Percentiles rank a stretch among this genome's conserved stretches.
phyloP scores from a whole-genome alignment of 2,113 vertebrate species.

The Daboia siamensis region DNA sequence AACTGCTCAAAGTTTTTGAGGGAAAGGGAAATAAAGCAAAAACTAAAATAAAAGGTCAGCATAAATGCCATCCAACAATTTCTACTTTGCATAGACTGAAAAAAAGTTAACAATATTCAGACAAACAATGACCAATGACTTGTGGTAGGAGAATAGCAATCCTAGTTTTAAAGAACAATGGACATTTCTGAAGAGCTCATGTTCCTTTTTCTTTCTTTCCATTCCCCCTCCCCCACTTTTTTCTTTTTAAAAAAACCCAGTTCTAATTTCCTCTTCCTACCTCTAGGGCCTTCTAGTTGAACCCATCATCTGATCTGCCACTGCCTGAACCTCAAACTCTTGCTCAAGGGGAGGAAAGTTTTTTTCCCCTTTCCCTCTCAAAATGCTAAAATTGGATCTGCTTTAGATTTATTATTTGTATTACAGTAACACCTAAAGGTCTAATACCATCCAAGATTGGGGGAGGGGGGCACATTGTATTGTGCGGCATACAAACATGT shows the following conservation, averaged over 20 bases:
- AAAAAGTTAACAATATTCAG: neutral
- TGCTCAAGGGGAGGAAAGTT: conserved; percentile 5
- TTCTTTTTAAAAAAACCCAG: neutral
- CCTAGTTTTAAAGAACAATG: conserved; percentile 11
- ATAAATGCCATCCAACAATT: neutral
- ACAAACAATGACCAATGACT: neutral
- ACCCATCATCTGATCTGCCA: conserved; percentile 20
- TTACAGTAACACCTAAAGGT: neutral
- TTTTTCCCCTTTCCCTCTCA: conserved; percentile 2
- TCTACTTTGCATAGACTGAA: neutral
- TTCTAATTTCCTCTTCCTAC: conserved; percentile 22
- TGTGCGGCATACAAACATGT: neutral
- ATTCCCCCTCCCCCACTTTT: neutral
- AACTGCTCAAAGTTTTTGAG: neutral
- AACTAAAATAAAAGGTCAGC: neutral
- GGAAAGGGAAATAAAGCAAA: neutral
- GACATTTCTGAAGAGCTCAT: neutral
- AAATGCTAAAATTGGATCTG: neutral
- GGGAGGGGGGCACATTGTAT: neutral
- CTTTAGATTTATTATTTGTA: neutral
- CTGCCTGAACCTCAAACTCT: conserved; percentile 2
- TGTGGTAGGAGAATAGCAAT: neutral
- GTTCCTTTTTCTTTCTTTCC: neutral
- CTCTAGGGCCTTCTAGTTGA: conserved; percentile 19
- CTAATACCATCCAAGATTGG: neutral